Percentiles rank a stretch among this genome's conserved stretches.
Conservation (phyloP, 1,140 invertebrate genomes). For the Philaenus spumarius region DNA sequence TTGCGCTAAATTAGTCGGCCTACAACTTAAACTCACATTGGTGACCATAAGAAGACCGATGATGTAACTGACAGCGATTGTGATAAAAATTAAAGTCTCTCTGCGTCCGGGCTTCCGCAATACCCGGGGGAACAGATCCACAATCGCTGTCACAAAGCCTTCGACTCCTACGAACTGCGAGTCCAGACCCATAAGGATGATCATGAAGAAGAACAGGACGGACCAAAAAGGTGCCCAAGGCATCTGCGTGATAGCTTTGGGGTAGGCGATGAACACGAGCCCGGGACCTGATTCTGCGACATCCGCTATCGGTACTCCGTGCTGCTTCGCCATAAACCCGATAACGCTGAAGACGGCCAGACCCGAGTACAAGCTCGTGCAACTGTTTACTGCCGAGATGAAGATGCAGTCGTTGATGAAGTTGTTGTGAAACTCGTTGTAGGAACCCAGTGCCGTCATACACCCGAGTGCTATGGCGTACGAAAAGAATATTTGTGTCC, state of each 20-base stretch:
- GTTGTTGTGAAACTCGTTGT: constrained; percentile 66
- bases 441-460: constrained; percentile 64
- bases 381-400: constrained; percentile 61
- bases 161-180: constrained; percentile 60
- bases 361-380: constrained; percentile 65
- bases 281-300: constrained; percentile 61
- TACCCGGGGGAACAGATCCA: constrained; percentile 50
- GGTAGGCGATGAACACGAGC: constrained; percentile 81
- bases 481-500: constrained; percentile 63
- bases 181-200: constrained; percentile 69
- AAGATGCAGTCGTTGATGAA: constrained; percentile 57
- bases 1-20: no score
- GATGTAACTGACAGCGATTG: constrained; percentile 54
- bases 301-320: constrained; percentile 50
- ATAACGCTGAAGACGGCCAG: constrained; percentile 75
- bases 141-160: constrained; percentile 53
- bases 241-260: constrained; percentile 44
- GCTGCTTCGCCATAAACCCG: constrained; percentile 61
- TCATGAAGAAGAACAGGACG: constrained; percentile 74
- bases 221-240: constrained; percentile 26
- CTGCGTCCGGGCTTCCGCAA: constrained; percentile 45
- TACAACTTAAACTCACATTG: constrained; percentile 54
- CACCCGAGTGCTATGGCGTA: constrained; percentile 64
- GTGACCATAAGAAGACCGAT: constrained; percentile 64
- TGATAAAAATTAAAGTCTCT: constrained; percentile 50